These are phyloP conservation scores for Nymphalis polychloros DNA, from an alignment of 2,888 invertebrate genomes.

Conservation along the genomic window DNA sequence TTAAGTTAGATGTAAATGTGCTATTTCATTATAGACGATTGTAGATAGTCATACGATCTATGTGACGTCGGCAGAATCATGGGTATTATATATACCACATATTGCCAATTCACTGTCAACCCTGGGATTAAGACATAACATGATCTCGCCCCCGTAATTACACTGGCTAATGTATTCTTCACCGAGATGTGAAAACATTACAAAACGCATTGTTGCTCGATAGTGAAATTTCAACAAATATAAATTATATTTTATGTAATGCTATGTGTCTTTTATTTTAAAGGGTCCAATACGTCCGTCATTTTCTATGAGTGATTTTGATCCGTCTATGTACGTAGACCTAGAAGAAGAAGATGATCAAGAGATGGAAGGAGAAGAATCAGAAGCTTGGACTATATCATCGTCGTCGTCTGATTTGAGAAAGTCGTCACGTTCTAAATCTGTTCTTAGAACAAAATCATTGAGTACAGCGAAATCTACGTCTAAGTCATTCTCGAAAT, in stretches of 20 bases:
- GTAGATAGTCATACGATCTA: too few species aligned
- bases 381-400: constrained; percentile 53
- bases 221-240: too few species aligned
- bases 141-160: too few species aligned
- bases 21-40: too few species aligned
- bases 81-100: too few species aligned
- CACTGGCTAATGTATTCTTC: too few species aligned
- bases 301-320: constrained; percentile 53
- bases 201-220: too few species aligned
- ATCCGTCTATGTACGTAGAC: constrained; percentile 44
- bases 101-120: too few species aligned
- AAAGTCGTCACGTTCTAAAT: constrained; percentile 47
- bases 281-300: constrained; percentile 40
- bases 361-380: constrained; percentile 45
- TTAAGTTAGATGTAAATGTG: too few species aligned
- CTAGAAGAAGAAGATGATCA: constrained; percentile 42
- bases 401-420: constrained; percentile 44
- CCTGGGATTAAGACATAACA: too few species aligned
- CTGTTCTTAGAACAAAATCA: constrained; percentile 46
- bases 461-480: constrained; percentile 41
- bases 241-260: neutral
- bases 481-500: constrained; percentile 44
- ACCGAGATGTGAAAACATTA: too few species aligned
- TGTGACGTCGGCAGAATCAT: too few species aligned
- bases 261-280: neutral